Percentiles rank a stretch among this genome's conserved stretches.
Conservation (phyloP, 2,797 vertebrate species). For the Neosalanx taihuensis region DNA sequence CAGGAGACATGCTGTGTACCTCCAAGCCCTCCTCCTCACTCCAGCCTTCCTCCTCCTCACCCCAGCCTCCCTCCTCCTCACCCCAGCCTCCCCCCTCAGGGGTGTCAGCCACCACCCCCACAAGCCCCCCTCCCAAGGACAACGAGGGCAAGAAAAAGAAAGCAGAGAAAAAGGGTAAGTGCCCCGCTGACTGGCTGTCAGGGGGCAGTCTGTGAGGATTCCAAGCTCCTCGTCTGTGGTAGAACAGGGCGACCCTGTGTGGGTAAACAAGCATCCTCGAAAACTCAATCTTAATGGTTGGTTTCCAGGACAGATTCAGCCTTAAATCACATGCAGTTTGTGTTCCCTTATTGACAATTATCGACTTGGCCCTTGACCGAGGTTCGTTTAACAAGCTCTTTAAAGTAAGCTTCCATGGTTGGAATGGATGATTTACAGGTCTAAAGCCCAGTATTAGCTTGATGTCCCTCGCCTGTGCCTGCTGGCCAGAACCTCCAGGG, state of each 20-base stretch:
- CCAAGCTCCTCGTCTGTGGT: not conserved
- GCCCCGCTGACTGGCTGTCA: not conserved
- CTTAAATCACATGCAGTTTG: too few relatives aligned
- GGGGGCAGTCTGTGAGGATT: not conserved
- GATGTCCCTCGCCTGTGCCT: too few relatives aligned
- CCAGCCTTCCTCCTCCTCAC: constrained; percentile 53
- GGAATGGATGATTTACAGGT: too few relatives aligned
- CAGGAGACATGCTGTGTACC: constrained; percentile 52
- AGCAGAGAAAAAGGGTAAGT: constrained; percentile 90
- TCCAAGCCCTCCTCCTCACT: constrained; percentile 63
- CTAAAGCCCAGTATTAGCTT: too few relatives aligned
- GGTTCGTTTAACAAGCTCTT: too few relatives aligned
- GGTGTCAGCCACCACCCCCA: constrained; percentile 51
- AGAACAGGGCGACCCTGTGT: too few relatives aligned
- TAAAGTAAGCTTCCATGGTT: too few relatives aligned
- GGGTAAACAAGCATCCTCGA: too few relatives aligned
- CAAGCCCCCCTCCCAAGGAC: constrained; percentile 69
- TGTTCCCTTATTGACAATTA: too few relatives aligned
- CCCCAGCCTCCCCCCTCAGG: constrained; percentile 53
- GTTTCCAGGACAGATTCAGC: too few relatives aligned
- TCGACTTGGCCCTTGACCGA: too few relatives aligned
- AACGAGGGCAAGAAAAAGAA: constrained; percentile 85
- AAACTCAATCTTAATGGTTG: too few relatives aligned
- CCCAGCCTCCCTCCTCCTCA: constrained; percentile 56
- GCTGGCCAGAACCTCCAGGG: not conserved